Evolutionary conservation across 35 echinoderm and acorn worm genomes (phyloP).

Genomic region (Lytechinus pictus): DNA sequence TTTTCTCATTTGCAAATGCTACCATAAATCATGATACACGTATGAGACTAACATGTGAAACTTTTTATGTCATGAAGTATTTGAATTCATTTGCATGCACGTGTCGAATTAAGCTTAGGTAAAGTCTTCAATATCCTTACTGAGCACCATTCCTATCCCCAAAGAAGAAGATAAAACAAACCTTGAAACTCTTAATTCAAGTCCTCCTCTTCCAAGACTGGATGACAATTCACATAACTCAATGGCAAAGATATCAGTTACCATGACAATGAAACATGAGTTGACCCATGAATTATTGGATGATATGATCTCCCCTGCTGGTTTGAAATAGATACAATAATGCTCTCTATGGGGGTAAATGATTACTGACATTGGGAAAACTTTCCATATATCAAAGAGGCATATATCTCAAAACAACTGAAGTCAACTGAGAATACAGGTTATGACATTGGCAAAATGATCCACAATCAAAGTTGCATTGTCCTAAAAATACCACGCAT

Average conservation of each 20-base stretch:
- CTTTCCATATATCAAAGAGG: not conserved
- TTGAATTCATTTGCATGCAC: no score
- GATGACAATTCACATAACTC: not conserved
- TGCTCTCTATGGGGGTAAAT: not conserved
- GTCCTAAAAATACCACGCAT: not conserved
- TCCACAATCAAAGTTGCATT: not conserved
- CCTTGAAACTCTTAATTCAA: not conserved
- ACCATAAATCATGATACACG: no score
- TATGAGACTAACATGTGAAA: no score
- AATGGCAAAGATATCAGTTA: not conserved
- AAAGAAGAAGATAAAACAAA: no score
- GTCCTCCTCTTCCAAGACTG: not conserved
- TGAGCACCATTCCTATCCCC: no score
- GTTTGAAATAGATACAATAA: slow-evolving; percentile 14
- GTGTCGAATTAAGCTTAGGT: no score
- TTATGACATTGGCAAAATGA: slow-evolving; percentile 6
- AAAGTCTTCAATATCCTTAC: no score
- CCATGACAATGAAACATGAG: not conserved
- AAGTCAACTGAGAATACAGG: not conserved
- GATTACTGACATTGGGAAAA: not conserved
- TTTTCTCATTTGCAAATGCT: no score
- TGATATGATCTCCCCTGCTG: not conserved
- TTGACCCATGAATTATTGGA: not conserved
- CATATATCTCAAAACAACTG: not conserved
- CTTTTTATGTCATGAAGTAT: no score